Evolutionary conservation across 2,113 vertebrate species (phyloP), one percentile per base, ranked within the genome.

Genomic region (Lepus europaeus): DNA sequence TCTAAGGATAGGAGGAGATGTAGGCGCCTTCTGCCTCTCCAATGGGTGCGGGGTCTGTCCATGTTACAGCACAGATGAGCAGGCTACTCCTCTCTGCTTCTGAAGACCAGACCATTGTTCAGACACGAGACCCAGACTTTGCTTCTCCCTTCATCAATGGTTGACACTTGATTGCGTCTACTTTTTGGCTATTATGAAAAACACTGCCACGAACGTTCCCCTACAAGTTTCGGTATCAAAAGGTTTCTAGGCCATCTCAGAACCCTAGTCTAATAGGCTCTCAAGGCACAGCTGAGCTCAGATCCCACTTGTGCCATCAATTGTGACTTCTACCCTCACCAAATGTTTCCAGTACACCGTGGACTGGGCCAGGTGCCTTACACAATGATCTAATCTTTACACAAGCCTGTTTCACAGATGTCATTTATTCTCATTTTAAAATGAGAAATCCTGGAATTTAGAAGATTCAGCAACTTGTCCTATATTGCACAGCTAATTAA

Each of bases 361-460:
- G 56, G 33, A 22, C 36, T 9, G 39, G 78, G 33, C 10, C 49
- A n/a, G 29, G 36, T 27, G 22, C 68, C 72, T 56, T 22, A 69
- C 11, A 74, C 33, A 49, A 66, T 78, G 9, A 13, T 12, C 39
- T 14, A 12, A 51, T 53, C 59, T 19, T 56, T 25, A 53, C 77
- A 10, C 19, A 72, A 82, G 23, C n/a, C 59, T 73, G 14, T 74
- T 25, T 66, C 36, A 49, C 4, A 29, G 6, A 25, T 56, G n/a
- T 20, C 49, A 85, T 76, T 85, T 56, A 70, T 49, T 53, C 29
- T 64, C n/a, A 51, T 85, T 93, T 95, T 78, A 64, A 90, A 86
- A 70, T 5, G 20, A 95, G 8, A n/a, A 29, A 45, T 82, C 27
- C 27, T 3, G 23, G 70, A 6, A 76, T 19, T 61, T 69, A 69